Evolutionary conservation across 2,113 vertebrate genomes (phyloP).

Genomic region (Lasiurus borealis): DNA sequence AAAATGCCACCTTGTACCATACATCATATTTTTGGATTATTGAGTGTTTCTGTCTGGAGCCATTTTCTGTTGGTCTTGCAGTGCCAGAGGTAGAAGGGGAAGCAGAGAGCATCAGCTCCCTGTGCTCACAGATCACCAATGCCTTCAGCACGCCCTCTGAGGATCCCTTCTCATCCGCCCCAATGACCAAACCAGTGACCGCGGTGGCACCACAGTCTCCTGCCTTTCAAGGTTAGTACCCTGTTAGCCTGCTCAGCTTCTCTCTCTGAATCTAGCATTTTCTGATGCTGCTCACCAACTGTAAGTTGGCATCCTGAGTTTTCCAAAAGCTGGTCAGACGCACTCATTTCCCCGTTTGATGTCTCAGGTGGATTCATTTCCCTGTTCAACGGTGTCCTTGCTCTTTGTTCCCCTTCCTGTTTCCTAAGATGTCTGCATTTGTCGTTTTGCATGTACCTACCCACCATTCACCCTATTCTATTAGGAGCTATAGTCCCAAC

Average conservation of each 20-base stretch:
- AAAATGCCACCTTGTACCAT: not conserved
- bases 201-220: conserved; percentile 93
- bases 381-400: not conserved
- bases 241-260: conserved; percentile 42
- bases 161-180: conserved; percentile 96
- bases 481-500: not conserved
- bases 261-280: conserved; percentile 62
- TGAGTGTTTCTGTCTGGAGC: not conserved
- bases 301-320: conserved; percentile 10
- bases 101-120: conserved; percentile 96
- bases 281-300: conserved; percentile 68
- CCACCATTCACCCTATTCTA: not conserved
- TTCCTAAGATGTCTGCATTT: conserved; percentile 13
- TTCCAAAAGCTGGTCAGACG: not conserved
- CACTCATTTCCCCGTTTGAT: not conserved
- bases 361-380: not conserved
- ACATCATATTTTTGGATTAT: not conserved
- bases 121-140: conserved; percentile 97
- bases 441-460: conserved; percentile 32
- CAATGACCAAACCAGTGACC: conserved; percentile 93
- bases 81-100: conserved; percentile 97
- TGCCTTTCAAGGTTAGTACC: conserved; percentile 93
- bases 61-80: conserved; percentile 80
- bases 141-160: conserved; percentile 95
- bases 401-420: conserved; percentile 6